A percentile compares a stretch with the other conserved stretches of the same genome.
Evolutionary conservation across 2,888 invertebrate genomes (phyloP).

Genomic region (Amphimallon solstitiale): DNA sequence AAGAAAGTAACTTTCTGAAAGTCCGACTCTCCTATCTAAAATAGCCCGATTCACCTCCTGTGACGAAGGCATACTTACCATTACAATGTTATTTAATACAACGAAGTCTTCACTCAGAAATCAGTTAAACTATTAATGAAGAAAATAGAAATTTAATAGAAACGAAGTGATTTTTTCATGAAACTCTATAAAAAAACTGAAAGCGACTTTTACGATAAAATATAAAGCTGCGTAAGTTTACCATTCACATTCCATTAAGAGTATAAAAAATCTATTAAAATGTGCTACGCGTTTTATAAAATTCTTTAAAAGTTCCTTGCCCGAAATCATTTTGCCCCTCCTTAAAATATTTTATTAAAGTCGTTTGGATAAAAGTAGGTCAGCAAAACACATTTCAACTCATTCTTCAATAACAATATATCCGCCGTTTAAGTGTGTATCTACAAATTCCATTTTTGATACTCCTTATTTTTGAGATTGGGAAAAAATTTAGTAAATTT

Average conservation of each 20-base stretch:
- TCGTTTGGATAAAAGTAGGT: conserved; percentile 21
- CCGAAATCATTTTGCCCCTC: conserved; percentile 14
- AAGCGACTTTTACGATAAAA: conserved; percentile 22
- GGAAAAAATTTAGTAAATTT: neutral
- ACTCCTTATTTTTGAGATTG: neutral
- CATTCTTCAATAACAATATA: conserved; percentile 21
- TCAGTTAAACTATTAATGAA: neutral
- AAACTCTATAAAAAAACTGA: conserved; percentile 4
- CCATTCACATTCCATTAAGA: conserved; percentile 26
- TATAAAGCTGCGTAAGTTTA: conserved; percentile 25
- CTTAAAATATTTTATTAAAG: conserved; percentile 32
- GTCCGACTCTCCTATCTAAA: too few relatives aligned
- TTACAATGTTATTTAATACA: too few relatives aligned
- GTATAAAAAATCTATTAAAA: conserved; percentile 31
- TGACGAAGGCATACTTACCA: too few relatives aligned
- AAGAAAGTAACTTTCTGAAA: too few relatives aligned
- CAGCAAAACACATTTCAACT: conserved; percentile 18
- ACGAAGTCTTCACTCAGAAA: too few relatives aligned
- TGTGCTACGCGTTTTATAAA: conserved; percentile 18
- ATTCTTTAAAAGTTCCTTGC: conserved; percentile 7
- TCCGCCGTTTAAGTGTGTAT: neutral
- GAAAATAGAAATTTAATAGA: conserved; percentile 5
- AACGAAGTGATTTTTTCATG: too few relatives aligned
- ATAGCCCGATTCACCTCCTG: too few relatives aligned
- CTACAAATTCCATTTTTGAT: conserved; percentile 7